A percentile compares a stretch with the other conserved stretches of the same genome.
These are phyloP conservation scores for Nannoperca australis DNA, from an alignment of 2,797 vertebrate genomes.

Conservation along the genomic window DNA sequence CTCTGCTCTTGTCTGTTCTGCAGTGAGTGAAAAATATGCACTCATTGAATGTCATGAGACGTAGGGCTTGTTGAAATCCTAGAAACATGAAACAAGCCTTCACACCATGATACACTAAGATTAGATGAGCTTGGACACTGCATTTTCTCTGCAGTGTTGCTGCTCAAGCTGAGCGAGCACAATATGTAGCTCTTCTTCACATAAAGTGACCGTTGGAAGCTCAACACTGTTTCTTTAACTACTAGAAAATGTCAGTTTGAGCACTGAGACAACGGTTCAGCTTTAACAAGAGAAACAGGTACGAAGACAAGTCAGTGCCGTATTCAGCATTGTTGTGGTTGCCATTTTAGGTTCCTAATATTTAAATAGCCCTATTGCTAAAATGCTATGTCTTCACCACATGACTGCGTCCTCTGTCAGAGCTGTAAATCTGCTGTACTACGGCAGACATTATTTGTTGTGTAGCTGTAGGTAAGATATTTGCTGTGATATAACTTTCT, in stretches of 20 bases:
- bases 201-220: not conserved
- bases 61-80: not conserved
- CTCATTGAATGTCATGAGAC: conserved; percentile 4
- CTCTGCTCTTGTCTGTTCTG: not conserved
- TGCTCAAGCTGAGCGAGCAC: not conserved
- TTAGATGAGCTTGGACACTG: not conserved
- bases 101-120: not conserved
- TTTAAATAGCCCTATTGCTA: not conserved
- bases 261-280: not conserved
- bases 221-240: not conserved
- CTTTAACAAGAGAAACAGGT: not conserved
- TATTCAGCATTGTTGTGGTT: not conserved
- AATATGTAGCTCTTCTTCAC: not conserved
- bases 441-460: not conserved
- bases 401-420: not conserved
- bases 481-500: not conserved
- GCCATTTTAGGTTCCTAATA: not conserved
- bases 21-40: not conserved
- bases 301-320: not conserved
- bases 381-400: not conserved
- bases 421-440: too few relatives aligned
- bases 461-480: not conserved
- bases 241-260: not conserved
- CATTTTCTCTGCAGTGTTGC: not conserved
- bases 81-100: not conserved